Conservation (phyloP, 92 coral and sea anemone genomes). For the Zoanthus gigantus region DNA sequence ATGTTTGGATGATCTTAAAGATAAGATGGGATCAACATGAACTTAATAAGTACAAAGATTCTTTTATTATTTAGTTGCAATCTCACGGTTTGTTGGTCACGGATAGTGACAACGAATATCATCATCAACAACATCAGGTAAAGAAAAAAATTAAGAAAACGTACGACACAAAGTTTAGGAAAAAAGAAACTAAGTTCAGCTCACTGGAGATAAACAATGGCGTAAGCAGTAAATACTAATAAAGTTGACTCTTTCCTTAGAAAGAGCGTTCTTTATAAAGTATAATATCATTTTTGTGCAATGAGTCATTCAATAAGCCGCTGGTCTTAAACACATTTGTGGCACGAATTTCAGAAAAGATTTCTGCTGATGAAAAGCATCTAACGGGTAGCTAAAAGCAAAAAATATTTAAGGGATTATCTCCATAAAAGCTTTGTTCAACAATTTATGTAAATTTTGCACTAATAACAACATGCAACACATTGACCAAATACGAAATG, state of each 20-base stretch:
- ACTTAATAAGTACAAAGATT: background rate
- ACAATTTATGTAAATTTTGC: too few relatives aligned
- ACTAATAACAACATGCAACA: too few relatives aligned
- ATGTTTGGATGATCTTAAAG: background rate
- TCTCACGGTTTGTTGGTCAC: background rate
- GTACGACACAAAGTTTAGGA: background rate
- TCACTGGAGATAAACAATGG: background rate
- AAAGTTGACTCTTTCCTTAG: too few relatives aligned
- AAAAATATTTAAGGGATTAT: too few relatives aligned
- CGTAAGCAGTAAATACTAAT: background rate
- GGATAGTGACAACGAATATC: background rate
- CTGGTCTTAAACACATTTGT: background rate
- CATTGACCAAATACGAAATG: too few relatives aligned
- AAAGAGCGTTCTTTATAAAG: background rate
- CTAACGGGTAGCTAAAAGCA: too few relatives aligned
- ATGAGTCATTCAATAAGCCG: background rate
- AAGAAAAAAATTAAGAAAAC: too few relatives aligned
- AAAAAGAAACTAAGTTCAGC: background rate
- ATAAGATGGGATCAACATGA: background rate
- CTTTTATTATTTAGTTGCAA: background rate
- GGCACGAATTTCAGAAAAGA: background rate
- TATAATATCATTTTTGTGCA: constrained; percentile 3
- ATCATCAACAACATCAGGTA: background rate
- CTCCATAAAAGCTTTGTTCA: too few relatives aligned
- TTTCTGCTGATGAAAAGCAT: background rate